phyloP scores from a whole-genome alignment of 1,140 invertebrate genomes.

The Harpegnathos saltator region DNA sequence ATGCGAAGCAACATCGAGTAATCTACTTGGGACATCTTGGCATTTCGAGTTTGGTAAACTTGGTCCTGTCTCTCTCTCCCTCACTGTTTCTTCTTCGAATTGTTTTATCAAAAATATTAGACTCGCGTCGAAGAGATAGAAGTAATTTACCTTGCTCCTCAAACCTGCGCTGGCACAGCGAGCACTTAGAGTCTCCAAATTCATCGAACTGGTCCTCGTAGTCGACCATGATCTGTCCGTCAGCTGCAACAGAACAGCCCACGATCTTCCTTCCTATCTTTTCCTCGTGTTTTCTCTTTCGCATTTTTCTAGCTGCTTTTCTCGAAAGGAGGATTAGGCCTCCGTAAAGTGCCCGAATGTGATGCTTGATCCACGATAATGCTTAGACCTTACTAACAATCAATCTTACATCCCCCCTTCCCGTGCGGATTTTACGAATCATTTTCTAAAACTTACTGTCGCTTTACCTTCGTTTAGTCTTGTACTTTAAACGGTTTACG shows the following conservation, averaged over 20 bases:
- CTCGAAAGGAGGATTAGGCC: slow-evolving; percentile 59
- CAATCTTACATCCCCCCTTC: not conserved
- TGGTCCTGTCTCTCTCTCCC: slow-evolving; percentile 83
- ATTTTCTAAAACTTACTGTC: not conserved
- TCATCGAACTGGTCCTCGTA: slow-evolving; percentile 88
- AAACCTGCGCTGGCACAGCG: slow-evolving; percentile 91
- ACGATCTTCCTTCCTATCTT: slow-evolving; percentile 80
- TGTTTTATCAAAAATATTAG: slow-evolving; percentile 22
- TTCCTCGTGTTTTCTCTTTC: slow-evolving; percentile 42
- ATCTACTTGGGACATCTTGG: slow-evolving; percentile 62
- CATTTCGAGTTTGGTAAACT: slow-evolving; percentile 81
- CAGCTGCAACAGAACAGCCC: slow-evolving; percentile 88
- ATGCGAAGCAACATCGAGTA: slow-evolving; percentile 53
- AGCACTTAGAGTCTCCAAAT: slow-evolving; percentile 87
- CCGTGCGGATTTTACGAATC: not conserved
- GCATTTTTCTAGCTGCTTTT: slow-evolving; percentile 38
- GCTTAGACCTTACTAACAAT: not conserved
- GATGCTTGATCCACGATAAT: slow-evolving; percentile 28
- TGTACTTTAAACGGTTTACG: not conserved
- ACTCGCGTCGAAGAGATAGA: slow-evolving; percentile 48
- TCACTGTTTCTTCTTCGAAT: slow-evolving; percentile 44
- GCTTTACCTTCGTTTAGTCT: not conserved
- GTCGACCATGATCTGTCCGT: slow-evolving; percentile 88
- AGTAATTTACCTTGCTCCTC: slow-evolving; percentile 89
- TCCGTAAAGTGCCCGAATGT: slow-evolving; percentile 24